Evolutionary conservation across 1,140 invertebrate genomes (phyloP).

Genomic region (Pogonomyrmex californicus): DNA sequence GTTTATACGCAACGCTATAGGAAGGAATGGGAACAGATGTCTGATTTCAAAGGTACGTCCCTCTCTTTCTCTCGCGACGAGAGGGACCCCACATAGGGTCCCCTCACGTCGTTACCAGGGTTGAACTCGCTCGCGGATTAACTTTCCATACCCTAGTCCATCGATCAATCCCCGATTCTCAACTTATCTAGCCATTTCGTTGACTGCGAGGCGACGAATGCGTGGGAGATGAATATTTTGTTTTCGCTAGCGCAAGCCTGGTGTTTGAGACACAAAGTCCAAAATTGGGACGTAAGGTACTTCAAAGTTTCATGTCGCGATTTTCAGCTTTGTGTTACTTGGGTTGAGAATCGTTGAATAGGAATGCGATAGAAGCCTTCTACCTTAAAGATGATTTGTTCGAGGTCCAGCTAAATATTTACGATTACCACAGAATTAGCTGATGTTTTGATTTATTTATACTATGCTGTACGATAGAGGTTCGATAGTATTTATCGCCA

Average conservation of each 20-base stretch:
- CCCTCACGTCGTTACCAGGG: not conserved
- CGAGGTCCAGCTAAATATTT: not conserved
- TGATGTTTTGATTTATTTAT: not conserved
- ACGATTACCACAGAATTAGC: not conserved
- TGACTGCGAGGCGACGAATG: no score
- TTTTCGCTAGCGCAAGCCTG: no score
- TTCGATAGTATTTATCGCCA: not conserved
- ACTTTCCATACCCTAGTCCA: not conserved
- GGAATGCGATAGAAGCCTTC: not conserved
- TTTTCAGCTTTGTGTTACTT: no score
- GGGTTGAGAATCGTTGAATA: not conserved
- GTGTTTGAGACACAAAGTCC: no score
- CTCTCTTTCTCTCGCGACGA: not conserved
- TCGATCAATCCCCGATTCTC: not conserved
- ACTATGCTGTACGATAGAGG: not conserved
- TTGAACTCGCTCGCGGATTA: not conserved
- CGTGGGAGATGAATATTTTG: no score
- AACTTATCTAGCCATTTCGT: no score
- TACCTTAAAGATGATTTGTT: not conserved
- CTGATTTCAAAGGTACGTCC: slow-evolving; percentile 88
- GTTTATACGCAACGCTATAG: slow-evolving; percentile 88
- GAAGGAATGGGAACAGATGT: slow-evolving; percentile 88
- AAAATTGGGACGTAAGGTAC: no score
- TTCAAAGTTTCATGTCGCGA: no score
- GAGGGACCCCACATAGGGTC: not conserved